Evolutionary conservation across 1,140 invertebrate genomes (phyloP).

Genomic region (Eueides isabella): DNA sequence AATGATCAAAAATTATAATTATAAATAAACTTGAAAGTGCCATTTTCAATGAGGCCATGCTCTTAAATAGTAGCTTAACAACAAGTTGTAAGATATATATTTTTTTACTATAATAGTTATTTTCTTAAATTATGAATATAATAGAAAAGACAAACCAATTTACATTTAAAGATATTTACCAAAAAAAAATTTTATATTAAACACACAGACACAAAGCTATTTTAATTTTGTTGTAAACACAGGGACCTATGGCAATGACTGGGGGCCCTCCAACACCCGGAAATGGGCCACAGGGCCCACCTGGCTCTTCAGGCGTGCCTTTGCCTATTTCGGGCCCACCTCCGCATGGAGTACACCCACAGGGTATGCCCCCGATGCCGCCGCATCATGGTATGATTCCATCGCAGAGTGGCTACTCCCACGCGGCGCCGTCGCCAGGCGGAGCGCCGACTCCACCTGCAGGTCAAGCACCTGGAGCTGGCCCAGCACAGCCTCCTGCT

Average conservation of each 20-base stretch:
- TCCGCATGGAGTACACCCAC: slow-evolving; percentile 64
- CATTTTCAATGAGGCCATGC: slow-evolving; percentile 34
- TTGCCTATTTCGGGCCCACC: slow-evolving; percentile 55
- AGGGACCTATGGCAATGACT: slow-evolving; percentile 68
- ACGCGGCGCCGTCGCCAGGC: slow-evolving; percentile 53
- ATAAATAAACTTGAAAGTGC: neutral
- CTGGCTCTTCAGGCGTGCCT: slow-evolving; percentile 62
- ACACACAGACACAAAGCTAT: too few species aligned
- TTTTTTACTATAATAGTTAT: neutral
- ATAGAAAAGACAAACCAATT: too few species aligned
- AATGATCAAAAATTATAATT: slow-evolving; percentile 3
- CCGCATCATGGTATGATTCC: slow-evolving; percentile 69
- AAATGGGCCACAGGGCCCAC: slow-evolving; percentile 68
- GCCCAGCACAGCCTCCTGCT: slow-evolving; percentile 55
- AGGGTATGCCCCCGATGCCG: slow-evolving; percentile 64
- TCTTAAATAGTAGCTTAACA: neutral
- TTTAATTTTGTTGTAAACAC: slow-evolving; percentile 22
- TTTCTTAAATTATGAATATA: neutral
- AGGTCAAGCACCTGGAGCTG: slow-evolving; percentile 35
- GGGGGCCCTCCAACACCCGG: slow-evolving; percentile 69
- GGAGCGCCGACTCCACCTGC: slow-evolving; percentile 47
- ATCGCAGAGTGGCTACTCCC: slow-evolving; percentile 53
- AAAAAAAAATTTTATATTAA: too few species aligned
- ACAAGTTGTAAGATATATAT: neutral
- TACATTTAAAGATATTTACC: too few species aligned